Conservation (phyloP, 2,797 vertebrate genomes). For the Chaetodon trifasciatus region DNA sequence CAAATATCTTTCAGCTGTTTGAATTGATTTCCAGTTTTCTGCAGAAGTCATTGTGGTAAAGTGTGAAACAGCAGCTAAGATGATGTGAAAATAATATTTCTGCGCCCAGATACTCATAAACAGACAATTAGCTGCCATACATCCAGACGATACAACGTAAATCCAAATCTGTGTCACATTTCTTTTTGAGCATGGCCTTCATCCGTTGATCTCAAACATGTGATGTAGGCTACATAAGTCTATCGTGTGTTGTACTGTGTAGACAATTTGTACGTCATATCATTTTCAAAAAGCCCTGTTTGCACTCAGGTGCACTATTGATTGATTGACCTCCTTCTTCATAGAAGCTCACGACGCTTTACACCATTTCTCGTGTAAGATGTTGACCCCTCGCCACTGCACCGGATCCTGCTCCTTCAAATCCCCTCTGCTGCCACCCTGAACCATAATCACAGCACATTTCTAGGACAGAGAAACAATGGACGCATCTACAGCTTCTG, state of each 20-base stretch:
- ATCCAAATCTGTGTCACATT: not conserved
- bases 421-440: conserved; percentile 93
- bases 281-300: not conserved
- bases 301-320: conserved; percentile 58
- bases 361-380: conserved; percentile 98
- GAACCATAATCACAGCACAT: conserved; percentile 52
- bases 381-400: conserved; percentile 97
- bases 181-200: conserved; percentile 11
- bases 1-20: conserved; percentile 58
- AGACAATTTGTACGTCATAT: not conserved
- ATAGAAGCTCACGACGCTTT: conserved; percentile 96
- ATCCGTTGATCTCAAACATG: not conserved
- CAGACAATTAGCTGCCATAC: not conserved
- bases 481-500: conserved; percentile 30
- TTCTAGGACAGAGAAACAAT: not conserved
- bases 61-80: not conserved
- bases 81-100: not conserved
- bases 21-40: too few species aligned
- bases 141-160: not conserved
- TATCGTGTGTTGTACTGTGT: not conserved
- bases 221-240: not conserved
- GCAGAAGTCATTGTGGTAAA: conserved; percentile 69
- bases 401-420: conserved; percentile 96
- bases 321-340: conserved; percentile 80
- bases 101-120: not conserved